Percentiles rank a stretch among this genome's conserved stretches.
Conservation (phyloP, 2,888 invertebrate species). For the Notodonta dromedarius region DNA sequence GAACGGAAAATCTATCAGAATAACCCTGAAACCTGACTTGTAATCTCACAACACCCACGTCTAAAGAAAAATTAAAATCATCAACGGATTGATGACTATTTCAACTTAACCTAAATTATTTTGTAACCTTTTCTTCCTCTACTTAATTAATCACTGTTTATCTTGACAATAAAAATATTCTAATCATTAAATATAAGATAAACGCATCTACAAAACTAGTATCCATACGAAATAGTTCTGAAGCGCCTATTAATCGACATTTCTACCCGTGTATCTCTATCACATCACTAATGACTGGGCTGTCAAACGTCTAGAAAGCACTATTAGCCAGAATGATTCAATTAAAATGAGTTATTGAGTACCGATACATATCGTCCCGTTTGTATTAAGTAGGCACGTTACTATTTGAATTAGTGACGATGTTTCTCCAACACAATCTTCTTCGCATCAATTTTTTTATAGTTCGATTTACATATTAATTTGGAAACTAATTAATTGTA, state of each 20-base stretch:
- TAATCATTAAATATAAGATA: slow-evolving; percentile 30
- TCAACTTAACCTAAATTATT: no score
- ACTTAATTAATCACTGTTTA: slow-evolving; percentile 2
- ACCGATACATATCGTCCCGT: slow-evolving; percentile 54
- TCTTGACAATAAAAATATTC: slow-evolving; percentile 12
- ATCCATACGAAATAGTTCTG: slow-evolving; percentile 35
- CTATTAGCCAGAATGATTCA: slow-evolving; percentile 75
- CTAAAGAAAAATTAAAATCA: no score
- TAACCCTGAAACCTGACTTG: no score
- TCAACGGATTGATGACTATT: no score
- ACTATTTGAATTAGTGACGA: slow-evolving; percentile 37
- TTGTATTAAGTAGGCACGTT: slow-evolving; percentile 30
- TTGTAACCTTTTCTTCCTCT: background rate
- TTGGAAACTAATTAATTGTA: slow-evolving; percentile 36
- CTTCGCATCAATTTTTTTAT: slow-evolving; percentile 25
- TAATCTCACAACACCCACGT: no score
- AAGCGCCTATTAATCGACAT: slow-evolving; percentile 55
- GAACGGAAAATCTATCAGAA: no score
- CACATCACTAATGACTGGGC: slow-evolving; percentile 67
- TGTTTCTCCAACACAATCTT: slow-evolving; percentile 34
- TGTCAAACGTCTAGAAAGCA: slow-evolving; percentile 75
- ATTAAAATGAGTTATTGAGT: slow-evolving; percentile 76
- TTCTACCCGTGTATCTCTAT: slow-evolving; percentile 59
- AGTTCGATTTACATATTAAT: slow-evolving; percentile 42
- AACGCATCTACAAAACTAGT: slow-evolving; percentile 30